Conservation (phyloP, 2,797 vertebrate genomes). For the Champsocephalus gunnari region DNA sequence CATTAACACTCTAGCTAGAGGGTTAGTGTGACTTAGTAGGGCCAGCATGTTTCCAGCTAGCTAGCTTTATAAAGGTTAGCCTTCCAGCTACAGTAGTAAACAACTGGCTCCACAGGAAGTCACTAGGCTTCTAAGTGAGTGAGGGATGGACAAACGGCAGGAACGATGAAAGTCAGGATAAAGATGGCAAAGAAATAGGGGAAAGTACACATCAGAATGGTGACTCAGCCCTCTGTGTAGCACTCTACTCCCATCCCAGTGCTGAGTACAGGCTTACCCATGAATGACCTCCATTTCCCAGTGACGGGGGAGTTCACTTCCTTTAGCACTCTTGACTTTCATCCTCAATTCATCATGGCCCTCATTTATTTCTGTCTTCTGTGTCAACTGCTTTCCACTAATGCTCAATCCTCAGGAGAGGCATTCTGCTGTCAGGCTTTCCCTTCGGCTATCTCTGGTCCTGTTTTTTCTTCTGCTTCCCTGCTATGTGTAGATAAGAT, state of each 20-base stretch:
- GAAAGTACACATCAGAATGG: not conserved
- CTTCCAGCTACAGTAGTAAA: no score
- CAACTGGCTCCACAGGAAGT: not conserved
- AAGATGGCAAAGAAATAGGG: no score
- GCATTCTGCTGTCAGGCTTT: not conserved
- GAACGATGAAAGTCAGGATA: not conserved
- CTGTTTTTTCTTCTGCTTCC: not conserved
- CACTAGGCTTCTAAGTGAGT: not conserved
- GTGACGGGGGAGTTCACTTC: not conserved
- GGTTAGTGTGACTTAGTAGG: no score
- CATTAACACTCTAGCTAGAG: no score
- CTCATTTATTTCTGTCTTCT: not conserved
- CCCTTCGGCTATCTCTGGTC: no score
- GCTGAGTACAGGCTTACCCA: not conserved
- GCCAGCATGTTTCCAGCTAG: no score
- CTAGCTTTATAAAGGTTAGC: no score
- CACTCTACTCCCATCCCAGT: not conserved
- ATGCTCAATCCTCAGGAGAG: not conserved
- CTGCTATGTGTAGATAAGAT: not conserved
- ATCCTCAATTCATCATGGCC: not conserved
- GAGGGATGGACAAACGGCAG: not conserved
- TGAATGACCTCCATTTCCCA: slow-evolving; percentile 26
- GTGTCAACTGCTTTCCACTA: not conserved
- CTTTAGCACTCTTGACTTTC: slow-evolving; percentile 12
- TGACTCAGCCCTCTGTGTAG: slow-evolving; percentile 20